These are phyloP conservation scores for Tiphia femorata DNA, from an alignment of 2,888 invertebrate genomes.

Conservation along the genomic window DNA sequence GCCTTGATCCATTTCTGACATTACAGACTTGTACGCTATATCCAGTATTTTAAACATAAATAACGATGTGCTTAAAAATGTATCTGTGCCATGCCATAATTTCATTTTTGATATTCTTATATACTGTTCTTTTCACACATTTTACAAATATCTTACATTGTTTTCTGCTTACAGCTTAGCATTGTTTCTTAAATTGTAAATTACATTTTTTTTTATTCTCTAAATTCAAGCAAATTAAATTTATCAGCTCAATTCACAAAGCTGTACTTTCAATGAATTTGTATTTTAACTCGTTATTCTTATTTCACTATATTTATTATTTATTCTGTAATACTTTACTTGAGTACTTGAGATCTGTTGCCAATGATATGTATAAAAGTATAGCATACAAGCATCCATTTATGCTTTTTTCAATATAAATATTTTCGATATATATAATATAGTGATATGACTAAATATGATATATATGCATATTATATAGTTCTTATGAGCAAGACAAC, in stretches of 20 bases:
- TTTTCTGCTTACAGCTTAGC: conserved; percentile 46
- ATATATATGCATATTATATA: neutral
- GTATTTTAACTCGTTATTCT: neutral
- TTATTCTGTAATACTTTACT: too few species aligned
- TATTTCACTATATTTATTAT: neutral
- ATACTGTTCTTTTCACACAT: conserved; percentile 31
- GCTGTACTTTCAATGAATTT: too few species aligned
- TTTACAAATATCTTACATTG: conserved; percentile 28
- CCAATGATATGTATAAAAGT: too few species aligned
- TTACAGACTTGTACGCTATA: conserved; percentile 25
- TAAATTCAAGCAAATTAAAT: conserved; percentile 16
- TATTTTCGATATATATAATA: too few species aligned
- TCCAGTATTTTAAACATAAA: conserved; percentile 16
- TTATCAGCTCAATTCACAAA: conserved; percentile 5
- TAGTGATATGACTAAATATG: neutral
- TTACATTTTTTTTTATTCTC: conserved; percentile 14
- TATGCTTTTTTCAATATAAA: too few species aligned
- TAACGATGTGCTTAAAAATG: conserved; percentile 60
- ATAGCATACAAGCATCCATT: too few species aligned
- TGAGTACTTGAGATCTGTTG: too few species aligned
- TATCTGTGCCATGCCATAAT: conserved; percentile 64
- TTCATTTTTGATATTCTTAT: conserved; percentile 34
- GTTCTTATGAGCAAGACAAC: neutral
- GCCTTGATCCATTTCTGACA: conserved; percentile 42
- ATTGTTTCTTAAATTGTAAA: conserved; percentile 25